These are phyloP conservation scores for Papilio demoleus DNA, from an alignment of 2,888 invertebrate species.

Conservation along the genomic window DNA sequence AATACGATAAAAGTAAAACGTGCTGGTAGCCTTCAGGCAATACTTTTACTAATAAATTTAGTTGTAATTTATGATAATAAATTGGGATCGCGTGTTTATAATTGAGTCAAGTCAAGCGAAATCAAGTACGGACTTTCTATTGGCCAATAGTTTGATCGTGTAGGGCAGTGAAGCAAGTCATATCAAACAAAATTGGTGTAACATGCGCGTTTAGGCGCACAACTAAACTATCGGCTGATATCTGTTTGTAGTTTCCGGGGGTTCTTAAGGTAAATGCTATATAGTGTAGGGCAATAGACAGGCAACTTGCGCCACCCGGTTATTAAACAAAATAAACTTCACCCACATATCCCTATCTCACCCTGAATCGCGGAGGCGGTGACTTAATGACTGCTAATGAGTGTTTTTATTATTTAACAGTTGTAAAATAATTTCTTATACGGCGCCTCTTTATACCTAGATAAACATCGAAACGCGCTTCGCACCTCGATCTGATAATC, in stretches of 20 bases:
- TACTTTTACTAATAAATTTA: neutral
- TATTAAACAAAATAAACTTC: constrained; percentile 73
- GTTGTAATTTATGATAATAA: neutral
- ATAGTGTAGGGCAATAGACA: constrained; percentile 57
- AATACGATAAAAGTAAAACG: too few relatives aligned
- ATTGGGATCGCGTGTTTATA: constrained; percentile 10
- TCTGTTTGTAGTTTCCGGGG: too few relatives aligned
- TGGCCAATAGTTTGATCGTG: too few relatives aligned
- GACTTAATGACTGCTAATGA: constrained; percentile 82
- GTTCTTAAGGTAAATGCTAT: constrained; percentile 35
- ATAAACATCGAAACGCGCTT: constrained; percentile 83
- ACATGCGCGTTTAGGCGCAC: too few relatives aligned
- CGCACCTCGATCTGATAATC: constrained; percentile 83
- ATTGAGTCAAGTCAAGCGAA: constrained; percentile 8
- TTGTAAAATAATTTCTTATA: constrained; percentile 82
- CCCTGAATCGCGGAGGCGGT: constrained; percentile 77
- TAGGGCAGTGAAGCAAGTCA: too few relatives aligned
- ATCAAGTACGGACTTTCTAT: too few relatives aligned
- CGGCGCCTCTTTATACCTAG: constrained; percentile 81
- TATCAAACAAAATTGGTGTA: too few relatives aligned
- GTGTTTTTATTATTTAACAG: constrained; percentile 82
- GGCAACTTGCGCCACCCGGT: constrained; percentile 55
- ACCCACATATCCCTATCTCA: constrained; percentile 70
- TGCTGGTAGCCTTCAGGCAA: neutral
- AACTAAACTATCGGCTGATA: too few relatives aligned